phyloP scores from a whole-genome alignment of 2,113 vertebrate genomes.

The Buteo buteo region DNA sequence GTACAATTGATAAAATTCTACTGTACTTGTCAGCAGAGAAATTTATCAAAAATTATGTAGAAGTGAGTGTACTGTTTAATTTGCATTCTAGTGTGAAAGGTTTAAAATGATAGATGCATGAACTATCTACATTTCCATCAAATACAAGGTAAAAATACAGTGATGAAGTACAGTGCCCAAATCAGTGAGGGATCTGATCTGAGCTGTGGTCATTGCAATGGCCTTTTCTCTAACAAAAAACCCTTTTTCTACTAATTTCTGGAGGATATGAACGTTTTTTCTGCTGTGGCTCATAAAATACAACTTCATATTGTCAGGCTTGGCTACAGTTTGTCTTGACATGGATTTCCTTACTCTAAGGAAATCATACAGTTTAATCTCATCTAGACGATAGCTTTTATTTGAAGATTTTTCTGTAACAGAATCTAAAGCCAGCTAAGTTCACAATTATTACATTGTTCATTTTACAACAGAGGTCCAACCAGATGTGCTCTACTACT shows the following conservation, averaged over 20 bases:
- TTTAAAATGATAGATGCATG: not conserved
- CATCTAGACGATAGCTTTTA: not conserved
- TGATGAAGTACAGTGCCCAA: not conserved
- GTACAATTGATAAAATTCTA: not conserved
- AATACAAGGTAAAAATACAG: not conserved
- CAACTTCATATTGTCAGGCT: not conserved
- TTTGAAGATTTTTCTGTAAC: not conserved
- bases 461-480: not conserved
- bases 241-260: not conserved
- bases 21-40: not conserved
- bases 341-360: not conserved
- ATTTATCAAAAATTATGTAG: not conserved
- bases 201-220: not conserved
- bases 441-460: conserved; percentile 3
- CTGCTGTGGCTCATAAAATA: not conserved
- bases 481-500: not conserved
- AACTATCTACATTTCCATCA: not conserved
- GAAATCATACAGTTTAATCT: not conserved
- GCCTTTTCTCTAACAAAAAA: not conserved
- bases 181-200: not conserved
- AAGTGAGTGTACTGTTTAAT: not conserved
- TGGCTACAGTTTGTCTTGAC: not conserved
- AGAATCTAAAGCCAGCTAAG: not conserved
- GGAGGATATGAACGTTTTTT: not conserved
- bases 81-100: not conserved